These are phyloP conservation scores for Drosophila pseudotalamancana DNA, from an alignment of 2,888 invertebrate genomes.

Conservation along the genomic window DNA sequence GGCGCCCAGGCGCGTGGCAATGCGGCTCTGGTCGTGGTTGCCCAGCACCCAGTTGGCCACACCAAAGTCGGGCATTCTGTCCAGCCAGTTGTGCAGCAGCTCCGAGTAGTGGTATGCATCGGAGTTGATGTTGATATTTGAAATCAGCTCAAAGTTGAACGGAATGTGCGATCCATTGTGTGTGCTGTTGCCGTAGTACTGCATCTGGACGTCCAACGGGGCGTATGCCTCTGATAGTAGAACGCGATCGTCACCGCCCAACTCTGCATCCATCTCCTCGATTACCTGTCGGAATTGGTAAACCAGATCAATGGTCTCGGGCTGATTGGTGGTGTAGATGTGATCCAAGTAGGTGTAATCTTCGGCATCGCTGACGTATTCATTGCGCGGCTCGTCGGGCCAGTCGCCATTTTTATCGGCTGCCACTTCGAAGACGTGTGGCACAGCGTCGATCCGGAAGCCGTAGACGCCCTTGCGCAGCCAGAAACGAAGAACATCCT, in stretches of 20 bases:
- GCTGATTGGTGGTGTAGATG: slow-evolving; percentile 86
- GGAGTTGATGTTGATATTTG: slow-evolving; percentile 85
- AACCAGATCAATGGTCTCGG: slow-evolving; percentile 86
- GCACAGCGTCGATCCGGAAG: slow-evolving; percentile 89
- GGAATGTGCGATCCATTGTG: slow-evolving; percentile 87
- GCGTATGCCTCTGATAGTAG: slow-evolving; percentile 88
- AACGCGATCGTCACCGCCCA: slow-evolving; percentile 84
- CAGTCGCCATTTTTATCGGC: slow-evolving; percentile 75
- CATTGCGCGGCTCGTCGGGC: slow-evolving; percentile 86
- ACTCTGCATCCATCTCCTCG: slow-evolving; percentile 84
- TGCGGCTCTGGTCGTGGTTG: slow-evolving; percentile 90
- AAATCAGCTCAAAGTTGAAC: slow-evolving; percentile 88
- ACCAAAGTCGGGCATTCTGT: slow-evolving; percentile 86
- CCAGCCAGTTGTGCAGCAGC: slow-evolving; percentile 86
- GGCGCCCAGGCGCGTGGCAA: slow-evolving; percentile 88
- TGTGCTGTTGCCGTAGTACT: slow-evolving; percentile 86
- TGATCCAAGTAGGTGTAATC: slow-evolving; percentile 86
- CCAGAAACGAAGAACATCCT: slow-evolving; percentile 90
- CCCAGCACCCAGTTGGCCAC: slow-evolving; percentile 90
- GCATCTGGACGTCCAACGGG: slow-evolving; percentile 85
- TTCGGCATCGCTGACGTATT: slow-evolving; percentile 84
- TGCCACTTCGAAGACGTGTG: slow-evolving; percentile 81
- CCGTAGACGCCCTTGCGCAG: slow-evolving; percentile 92
- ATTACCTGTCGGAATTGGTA: slow-evolving; percentile 86
- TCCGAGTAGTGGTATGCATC: slow-evolving; percentile 86